phyloP scores from a whole-genome alignment of 2,113 vertebrate species.

The Ochotona princeps region DNA sequence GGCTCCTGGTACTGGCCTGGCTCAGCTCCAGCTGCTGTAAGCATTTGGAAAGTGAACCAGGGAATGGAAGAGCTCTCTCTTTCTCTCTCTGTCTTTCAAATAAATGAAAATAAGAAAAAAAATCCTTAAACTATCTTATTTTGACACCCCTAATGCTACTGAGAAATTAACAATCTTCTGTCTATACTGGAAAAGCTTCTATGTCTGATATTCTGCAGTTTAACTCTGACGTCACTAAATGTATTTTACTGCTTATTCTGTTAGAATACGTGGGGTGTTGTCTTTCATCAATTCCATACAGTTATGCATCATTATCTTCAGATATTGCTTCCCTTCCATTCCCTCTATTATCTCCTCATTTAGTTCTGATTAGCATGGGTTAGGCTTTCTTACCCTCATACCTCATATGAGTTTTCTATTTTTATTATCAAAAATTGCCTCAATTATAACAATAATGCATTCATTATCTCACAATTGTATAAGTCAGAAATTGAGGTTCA shows the following conservation, averaged over 20 bases:
- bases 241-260: neutral
- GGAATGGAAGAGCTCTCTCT: too few species aligned
- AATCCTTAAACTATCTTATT: neutral
- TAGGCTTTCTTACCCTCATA: neutral
- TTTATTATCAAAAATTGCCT: neutral
- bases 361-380: neutral
- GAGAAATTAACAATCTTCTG: neutral
- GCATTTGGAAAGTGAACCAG: too few species aligned
- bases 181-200: neutral
- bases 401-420: neutral
- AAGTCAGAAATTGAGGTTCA: too few species aligned
- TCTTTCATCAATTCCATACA: neutral
- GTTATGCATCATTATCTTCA: neutral
- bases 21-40: too few species aligned
- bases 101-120: too few species aligned
- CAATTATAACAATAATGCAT: too few species aligned
- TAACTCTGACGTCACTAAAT: neutral
- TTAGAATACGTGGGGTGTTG: too few species aligned
- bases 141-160: neutral
- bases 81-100: too few species aligned
- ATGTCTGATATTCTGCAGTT: neutral
- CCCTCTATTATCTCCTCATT: neutral
- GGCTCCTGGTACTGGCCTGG: too few species aligned
- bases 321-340: neutral
- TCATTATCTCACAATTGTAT: too few species aligned